Evolutionary conservation across 2,113 vertebrate genomes (phyloP).

Genomic region (Tursiops truncatus): DNA sequence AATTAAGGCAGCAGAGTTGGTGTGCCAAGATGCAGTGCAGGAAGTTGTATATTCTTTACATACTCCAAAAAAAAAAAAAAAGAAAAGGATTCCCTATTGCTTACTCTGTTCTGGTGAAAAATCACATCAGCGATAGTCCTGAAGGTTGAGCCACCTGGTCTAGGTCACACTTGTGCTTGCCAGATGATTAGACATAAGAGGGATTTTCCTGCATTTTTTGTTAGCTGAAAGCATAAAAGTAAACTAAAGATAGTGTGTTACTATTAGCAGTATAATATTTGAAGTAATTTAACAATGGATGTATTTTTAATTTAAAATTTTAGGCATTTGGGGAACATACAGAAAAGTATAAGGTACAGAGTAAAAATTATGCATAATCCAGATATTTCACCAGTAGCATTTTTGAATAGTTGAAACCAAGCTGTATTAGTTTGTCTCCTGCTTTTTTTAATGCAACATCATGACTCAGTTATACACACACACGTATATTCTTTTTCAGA

Average conservation of each 20-base stretch:
- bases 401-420: constrained; percentile 18
- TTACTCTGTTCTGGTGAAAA: constrained; percentile 1
- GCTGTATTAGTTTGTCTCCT: neutral
- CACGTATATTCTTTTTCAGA: neutral
- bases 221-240: neutral
- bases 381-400: neutral
- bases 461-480: neutral
- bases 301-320: neutral
- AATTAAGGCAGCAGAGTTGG: neutral
- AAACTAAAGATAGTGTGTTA: neutral
- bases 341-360: neutral
- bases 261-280: neutral
- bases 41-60: neutral
- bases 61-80: neutral
- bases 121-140: neutral
- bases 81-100: neutral
- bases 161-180: neutral
- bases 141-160: neutral
- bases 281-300: neutral
- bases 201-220: neutral
- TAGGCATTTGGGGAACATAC: neutral
- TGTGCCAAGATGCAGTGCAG: neutral
- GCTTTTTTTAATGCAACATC: neutral
- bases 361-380: constrained; percentile 9
- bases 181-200: neutral